A percentile compares a stretch with the other conserved stretches of the same genome.
Evolutionary conservation across 2,888 invertebrate genomes (phyloP).

Genomic region (Aelia acuminata): DNA sequence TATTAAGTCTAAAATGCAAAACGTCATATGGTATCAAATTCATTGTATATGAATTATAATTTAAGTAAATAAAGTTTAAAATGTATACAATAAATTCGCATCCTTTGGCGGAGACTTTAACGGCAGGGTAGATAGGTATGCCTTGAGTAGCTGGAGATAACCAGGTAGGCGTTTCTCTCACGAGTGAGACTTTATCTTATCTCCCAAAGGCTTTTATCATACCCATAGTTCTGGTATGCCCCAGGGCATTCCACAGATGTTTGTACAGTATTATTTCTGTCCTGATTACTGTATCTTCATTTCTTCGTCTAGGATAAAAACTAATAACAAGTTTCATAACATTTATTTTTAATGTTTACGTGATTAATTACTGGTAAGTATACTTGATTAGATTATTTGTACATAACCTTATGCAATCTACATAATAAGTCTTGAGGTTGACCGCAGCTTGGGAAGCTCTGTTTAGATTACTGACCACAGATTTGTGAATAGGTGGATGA

Average conservation of each 20-base stretch:
- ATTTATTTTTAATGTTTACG: not conserved
- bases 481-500: slow-evolving; percentile 24
- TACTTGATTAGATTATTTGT: not conserved
- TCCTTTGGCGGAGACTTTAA: not conserved
- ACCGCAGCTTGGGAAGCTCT: slow-evolving; percentile 38
- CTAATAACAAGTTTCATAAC: too few species aligned
- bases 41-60: too few species aligned
- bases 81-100: not conserved
- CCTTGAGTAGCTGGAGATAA: not conserved
- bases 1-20: too few species aligned
- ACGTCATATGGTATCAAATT: too few species aligned
- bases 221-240: not conserved
- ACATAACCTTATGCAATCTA: not conserved
- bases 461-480: slow-evolving; percentile 39
- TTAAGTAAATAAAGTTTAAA: not conserved
- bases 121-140: slow-evolving; percentile 9
- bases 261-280: not conserved
- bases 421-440: not conserved
- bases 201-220: not conserved
- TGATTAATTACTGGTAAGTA: not conserved
- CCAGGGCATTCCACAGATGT: not conserved
- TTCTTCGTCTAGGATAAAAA: too few species aligned
- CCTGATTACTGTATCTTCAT: not conserved
- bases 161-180: slow-evolving; percentile 30
- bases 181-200: slow-evolving; percentile 21